phyloP scores from a whole-genome alignment of 2,888 invertebrate species.

The Ennomos erosarius region DNA sequence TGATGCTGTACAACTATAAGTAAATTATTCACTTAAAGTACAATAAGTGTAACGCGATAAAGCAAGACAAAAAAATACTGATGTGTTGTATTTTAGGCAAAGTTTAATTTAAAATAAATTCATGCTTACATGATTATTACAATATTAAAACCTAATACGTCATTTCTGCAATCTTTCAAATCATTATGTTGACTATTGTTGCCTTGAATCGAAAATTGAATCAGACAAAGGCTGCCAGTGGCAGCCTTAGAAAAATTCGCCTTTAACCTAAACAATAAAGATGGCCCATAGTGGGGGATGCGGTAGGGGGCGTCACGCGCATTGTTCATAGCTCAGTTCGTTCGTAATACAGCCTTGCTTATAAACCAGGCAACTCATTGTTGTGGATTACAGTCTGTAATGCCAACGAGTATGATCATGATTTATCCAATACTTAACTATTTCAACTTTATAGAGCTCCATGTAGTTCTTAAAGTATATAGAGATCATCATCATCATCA shows the following conservation, averaged over 20 bases:
- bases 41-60: too few relatives aligned
- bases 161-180: slow-evolving; percentile 34
- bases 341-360: slow-evolving; percentile 28
- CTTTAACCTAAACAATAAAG: slow-evolving; percentile 50
- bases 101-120: too few relatives aligned
- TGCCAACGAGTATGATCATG: slow-evolving; percentile 16
- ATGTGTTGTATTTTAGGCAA: too few relatives aligned
- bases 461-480: not conserved
- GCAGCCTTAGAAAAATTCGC: slow-evolving; percentile 49
- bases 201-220: slow-evolving; percentile 55
- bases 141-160: slow-evolving; percentile 35
- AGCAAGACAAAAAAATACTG: too few relatives aligned
- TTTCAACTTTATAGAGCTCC: slow-evolving; percentile 14
- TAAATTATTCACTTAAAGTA: too few relatives aligned
- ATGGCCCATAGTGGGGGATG: slow-evolving; percentile 48
- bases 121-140: too few relatives aligned
- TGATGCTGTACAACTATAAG: too few relatives aligned
- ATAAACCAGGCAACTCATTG: slow-evolving; percentile 25
- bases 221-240: slow-evolving; percentile 55
- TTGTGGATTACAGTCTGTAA: slow-evolving; percentile 20
- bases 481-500: not conserved
- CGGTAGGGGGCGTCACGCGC: slow-evolving; percentile 42
- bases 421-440: slow-evolving; percentile 16
- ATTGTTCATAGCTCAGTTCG: slow-evolving; percentile 45
- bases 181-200: slow-evolving; percentile 31